Evolutionary conservation across 2,888 invertebrate species (phyloP).

Genomic region (Tetramorium bicarinatum): DNA sequence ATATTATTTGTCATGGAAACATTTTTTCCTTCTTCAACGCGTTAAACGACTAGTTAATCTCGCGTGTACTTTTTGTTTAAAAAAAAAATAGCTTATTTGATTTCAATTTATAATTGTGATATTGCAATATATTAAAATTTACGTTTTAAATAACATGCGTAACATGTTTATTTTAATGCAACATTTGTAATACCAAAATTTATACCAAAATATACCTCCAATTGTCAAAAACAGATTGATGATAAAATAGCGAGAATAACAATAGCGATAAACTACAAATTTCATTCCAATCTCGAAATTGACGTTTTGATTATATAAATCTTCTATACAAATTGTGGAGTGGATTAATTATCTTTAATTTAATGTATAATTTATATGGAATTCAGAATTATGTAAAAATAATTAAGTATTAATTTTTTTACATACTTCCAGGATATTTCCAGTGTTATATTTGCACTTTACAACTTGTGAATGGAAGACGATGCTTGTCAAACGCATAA

Average conservation of each 20-base stretch:
- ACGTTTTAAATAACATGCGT: background rate
- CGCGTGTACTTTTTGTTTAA: background rate
- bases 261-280: background rate
- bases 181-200: background rate
- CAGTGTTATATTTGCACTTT: background rate
- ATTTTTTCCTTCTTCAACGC: slow-evolving; percentile 20
- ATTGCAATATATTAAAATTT: background rate
- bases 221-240: background rate
- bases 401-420: background rate
- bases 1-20: slow-evolving; percentile 29
- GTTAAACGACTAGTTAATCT: slow-evolving; percentile 42
- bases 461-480: background rate
- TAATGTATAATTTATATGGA: background rate
- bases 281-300: background rate
- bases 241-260: background rate
- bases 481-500: background rate
- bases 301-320: background rate
- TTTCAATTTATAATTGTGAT: background rate
- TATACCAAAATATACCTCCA: background rate
- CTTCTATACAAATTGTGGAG: background rate
- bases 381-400: background rate
- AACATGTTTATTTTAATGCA: slow-evolving; percentile 2
- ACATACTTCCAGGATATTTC: background rate
- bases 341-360: background rate
- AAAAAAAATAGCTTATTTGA: background rate